Base-by-base conservation (phyloP, 2,113 vertebrate species). In the Willisornis vidua region DNA sequence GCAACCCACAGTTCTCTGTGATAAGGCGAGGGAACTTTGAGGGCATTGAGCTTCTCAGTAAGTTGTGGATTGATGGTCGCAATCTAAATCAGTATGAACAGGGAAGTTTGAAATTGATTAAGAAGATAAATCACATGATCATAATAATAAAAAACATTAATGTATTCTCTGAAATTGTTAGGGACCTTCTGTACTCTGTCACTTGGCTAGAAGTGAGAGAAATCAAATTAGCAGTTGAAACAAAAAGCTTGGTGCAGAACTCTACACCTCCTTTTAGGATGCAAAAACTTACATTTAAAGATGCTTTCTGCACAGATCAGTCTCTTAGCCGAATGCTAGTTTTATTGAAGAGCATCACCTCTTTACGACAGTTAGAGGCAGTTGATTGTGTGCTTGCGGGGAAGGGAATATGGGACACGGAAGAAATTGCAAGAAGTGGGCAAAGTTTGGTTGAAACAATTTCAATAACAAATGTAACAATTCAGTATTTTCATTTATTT, bases 1-100 rank as follows among this genome's bases (percentile, higher is more conserved):
- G 98, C 87, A 98, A 95, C 80, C 25, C 12, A 0, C 3, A 1
- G 26, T 97, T 99, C 68, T 70, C 67, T 4, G 28, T 66, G 6
- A 84, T 99, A 29, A 75, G 73, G 74, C 94, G 55, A 72, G 80
- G 90, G 43, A 96, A 98, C 95, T 98, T 99, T 92, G 93, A 94
- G n/a, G 98, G 98, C 31, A 73, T 98, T 37, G 57, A n/a, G 25
- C 19, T 93, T 86, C 97, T 99, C 8, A 75, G 98, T 3, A 51
- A 97, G 80, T 46, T 99, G 79, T 91, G 98, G 93, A 97, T 99
- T 46, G 87, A 90, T 17, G 98, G 97, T 18, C 57, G 55, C 35
- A 93, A 90, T 29, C 97, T 99, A 39, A 71, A 28, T 14, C 61
- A 19, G 2, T 99, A 99, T 1, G 94, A 95, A 41, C 49, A 33